These are phyloP conservation scores for Bos indicus DNA, from an alignment of 2,113 vertebrate genomes.

Conservation along the genomic window DNA sequence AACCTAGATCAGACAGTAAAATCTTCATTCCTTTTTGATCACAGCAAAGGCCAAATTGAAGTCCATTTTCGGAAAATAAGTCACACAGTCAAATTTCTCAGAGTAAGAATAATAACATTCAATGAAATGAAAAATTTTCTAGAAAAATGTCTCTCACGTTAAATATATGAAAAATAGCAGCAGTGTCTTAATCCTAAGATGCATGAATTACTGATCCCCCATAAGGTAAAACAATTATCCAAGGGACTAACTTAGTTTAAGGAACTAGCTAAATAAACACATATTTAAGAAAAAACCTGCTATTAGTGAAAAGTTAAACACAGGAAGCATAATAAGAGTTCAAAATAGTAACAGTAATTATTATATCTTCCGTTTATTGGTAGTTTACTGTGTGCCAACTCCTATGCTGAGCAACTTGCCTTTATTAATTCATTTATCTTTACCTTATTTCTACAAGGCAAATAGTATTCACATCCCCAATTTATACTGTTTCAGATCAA, in stretches of 20 bases:
- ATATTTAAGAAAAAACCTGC: neutral
- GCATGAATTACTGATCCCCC: neutral
- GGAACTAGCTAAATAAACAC: neutral
- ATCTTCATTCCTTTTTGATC: slow-evolving; percentile 38
- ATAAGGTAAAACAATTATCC: neutral
- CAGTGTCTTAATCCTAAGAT: neutral
- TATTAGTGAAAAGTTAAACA: neutral
- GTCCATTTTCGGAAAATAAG: slow-evolving; percentile 5
- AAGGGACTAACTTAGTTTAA: neutral
- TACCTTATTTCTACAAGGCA: neutral
- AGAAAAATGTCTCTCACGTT: neutral
- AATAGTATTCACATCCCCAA: neutral
- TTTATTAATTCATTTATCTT: neutral
- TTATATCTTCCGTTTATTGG: neutral
- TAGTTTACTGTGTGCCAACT: neutral
- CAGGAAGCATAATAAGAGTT: neutral
- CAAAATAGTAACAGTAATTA: neutral
- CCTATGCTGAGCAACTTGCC: neutral
- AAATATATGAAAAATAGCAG: neutral
- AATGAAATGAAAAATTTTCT: neutral
- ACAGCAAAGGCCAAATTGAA: slow-evolving; percentile 19
- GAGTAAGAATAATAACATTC: neutral
- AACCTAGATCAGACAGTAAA: slow-evolving; percentile 19
- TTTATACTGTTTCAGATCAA: neutral
- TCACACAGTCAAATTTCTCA: neutral